Base-by-base conservation (phyloP, 2,113 vertebrate species). In the Nothocercus nigrocapillus region DNA sequence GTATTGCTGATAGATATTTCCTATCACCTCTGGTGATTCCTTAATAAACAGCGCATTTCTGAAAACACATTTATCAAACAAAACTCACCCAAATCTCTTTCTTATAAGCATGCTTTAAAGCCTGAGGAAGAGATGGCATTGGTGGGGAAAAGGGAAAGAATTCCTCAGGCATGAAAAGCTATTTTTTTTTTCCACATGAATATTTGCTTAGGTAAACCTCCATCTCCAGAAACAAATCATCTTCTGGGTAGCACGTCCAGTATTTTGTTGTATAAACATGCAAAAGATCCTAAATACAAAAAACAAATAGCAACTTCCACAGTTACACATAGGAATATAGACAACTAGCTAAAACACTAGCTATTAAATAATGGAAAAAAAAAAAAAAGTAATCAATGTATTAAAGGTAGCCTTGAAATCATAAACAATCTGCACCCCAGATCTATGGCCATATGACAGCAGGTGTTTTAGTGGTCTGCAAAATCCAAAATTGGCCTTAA, bases 391-490 rank as follows among this genome's bases (percentile, higher is more conserved):
- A 66, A 24, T 5, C 59, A 25, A 30, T 4, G 21, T 51, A 49
- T 11, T 11, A 21, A 42, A 47, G 7, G 59, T 49, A 51, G 42
- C 53, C 40, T 56, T 49, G 51, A 24, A 7, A 45, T 44, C 8
- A 59, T 64, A 51, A 89, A 42, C 12, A 53, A 28, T 2, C 18
- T 47, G 74, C 20, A 8, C 45, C 34, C 63, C 36, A 45, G 42
- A 6, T 62, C 21, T 58, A 36, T 24, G 2, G 47, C n/a, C 45
- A 1, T 1, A 13, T 0, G 2, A 3, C 69, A 58, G 8, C 0
- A 9, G 17, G 59, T 62, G 25, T 32, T 22, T 25, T 5, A 47
- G 9, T 8, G 49, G 38, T 9, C 85, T 58, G 17, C 22, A 69
- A 70, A 47, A 32, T 4, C 34, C 44, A 1, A 10, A 85, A 13